A percentile compares a stretch with the other conserved stretches of the same genome.
phyloP scores from a whole-genome alignment of 1,140 invertebrate species.

The Neodiprion fabricii region DNA sequence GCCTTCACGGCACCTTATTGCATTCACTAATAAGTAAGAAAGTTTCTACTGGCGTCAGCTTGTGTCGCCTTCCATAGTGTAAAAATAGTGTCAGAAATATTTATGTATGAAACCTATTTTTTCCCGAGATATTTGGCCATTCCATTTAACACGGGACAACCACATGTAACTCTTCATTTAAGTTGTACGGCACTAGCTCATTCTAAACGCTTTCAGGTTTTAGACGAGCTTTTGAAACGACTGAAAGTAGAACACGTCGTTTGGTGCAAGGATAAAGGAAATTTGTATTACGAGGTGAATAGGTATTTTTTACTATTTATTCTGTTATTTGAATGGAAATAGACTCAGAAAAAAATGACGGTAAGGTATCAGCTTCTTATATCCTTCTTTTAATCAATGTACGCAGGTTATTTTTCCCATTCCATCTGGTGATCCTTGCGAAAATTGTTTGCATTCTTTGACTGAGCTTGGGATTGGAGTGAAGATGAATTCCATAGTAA shows the following conservation, averaged over 20 bases:
- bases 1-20: too few species aligned
- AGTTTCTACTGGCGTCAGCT: too few species aligned
- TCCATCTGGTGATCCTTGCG: conserved; percentile 71
- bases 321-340: conserved; percentile 1
- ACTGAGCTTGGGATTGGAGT: conserved; percentile 75
- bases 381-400: neutral
- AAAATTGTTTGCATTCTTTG: conserved; percentile 74
- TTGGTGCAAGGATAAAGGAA: conserved; percentile 71
- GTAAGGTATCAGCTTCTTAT: neutral
- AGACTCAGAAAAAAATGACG: neutral
- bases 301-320: neutral
- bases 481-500: conserved; percentile 73
- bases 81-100: too few species aligned
- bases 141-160: too few species aligned
- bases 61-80: too few species aligned
- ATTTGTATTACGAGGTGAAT: conserved; percentile 67
- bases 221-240: conserved; percentile 70
- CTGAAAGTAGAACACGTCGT: conserved; percentile 73
- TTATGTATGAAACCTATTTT: too few species aligned
- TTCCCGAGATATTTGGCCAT: too few species aligned
- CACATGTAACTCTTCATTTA: too few species aligned
- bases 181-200: too few species aligned
- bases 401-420: conserved; percentile 71
- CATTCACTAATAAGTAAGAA: too few species aligned
- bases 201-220: conserved; percentile 55